A percentile compares a stretch with the other conserved stretches of the same genome.
Evolutionary conservation across 1,140 invertebrate species (phyloP).

Genomic region (Drosophila neocordata): DNA sequence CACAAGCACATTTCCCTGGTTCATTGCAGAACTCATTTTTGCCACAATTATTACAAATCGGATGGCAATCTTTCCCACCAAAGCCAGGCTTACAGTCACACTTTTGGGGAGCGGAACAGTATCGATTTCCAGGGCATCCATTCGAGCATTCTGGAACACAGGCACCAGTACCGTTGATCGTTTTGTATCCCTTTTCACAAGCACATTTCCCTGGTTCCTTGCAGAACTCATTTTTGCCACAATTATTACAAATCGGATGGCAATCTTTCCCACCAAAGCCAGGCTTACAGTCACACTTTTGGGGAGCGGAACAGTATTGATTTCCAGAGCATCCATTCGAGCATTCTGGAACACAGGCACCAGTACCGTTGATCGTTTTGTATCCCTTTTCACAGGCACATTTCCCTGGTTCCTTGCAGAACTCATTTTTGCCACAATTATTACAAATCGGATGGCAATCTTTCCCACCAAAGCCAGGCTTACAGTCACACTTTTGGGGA

Average conservation of each 20-base stretch:
- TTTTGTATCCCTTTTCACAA: too few species aligned
- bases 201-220: too few species aligned
- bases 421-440: background rate
- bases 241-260: too few species aligned
- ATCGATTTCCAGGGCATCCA: background rate
- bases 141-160: background rate
- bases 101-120: background rate
- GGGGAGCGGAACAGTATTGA: too few species aligned
- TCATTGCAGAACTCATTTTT: background rate
- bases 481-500: background rate
- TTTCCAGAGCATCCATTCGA: too few species aligned
- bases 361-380: background rate
- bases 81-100: background rate
- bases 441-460: constrained; percentile 4
- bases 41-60: background rate
- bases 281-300: too few species aligned
- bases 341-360: background rate
- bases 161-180: too few species aligned
- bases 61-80: background rate
- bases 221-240: too few species aligned
- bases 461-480: background rate
- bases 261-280: too few species aligned
- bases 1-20: background rate
- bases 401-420: background rate
- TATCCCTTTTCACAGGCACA: background rate